A percentile compares a stretch with the other conserved stretches of the same genome.
Conservation (phyloP, 2,888 invertebrate species). For the Lissocephala sabroskyi region DNA sequence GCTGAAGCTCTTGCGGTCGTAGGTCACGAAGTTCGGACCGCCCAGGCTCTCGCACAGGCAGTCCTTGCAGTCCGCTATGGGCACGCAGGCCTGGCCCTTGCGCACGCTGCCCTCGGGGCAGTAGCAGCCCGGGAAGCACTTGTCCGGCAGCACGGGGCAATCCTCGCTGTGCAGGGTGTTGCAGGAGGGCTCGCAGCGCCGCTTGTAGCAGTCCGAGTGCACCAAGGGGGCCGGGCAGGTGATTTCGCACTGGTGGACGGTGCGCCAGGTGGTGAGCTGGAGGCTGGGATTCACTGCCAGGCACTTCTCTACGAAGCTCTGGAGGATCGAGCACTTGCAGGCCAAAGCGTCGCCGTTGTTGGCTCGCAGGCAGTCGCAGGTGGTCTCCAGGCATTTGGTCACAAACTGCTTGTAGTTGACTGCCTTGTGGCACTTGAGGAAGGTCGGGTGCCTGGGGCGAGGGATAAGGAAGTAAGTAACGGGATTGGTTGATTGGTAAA, state of each 20-base stretch:
- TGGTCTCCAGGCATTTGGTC: conserved; percentile 82
- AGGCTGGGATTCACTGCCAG: conserved; percentile 77
- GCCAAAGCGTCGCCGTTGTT: conserved; percentile 71
- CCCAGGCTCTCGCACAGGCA: conserved; percentile 86
- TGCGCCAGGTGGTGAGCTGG: conserved; percentile 82
- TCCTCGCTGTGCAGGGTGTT: conserved; percentile 75
- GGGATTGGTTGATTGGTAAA: not conserved
- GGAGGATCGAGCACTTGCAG: conserved; percentile 82
- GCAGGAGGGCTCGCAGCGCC: conserved; percentile 86
- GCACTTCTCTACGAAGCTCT: conserved; percentile 83
- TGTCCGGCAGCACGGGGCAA: conserved; percentile 78
- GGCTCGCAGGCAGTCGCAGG: conserved; percentile 82
- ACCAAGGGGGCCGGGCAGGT: conserved; percentile 83
- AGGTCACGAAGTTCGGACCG: conserved; percentile 86
- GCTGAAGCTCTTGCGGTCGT: conserved; percentile 85
- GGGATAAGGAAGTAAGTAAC: not conserved
- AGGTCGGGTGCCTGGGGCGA: conserved; percentile 77
- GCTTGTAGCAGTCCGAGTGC: conserved; percentile 87
- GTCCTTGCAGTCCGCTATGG: conserved; percentile 82
- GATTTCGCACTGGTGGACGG: conserved; percentile 81
- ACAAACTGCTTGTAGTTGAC: conserved; percentile 81
- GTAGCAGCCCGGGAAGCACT: conserved; percentile 88
- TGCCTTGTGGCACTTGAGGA: conserved; percentile 78
- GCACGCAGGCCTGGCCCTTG: conserved; percentile 79
- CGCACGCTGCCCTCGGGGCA: conserved; percentile 84